Percentiles rank a stretch among this genome's conserved stretches.
phyloP scores from a whole-genome alignment of 2,888 invertebrate genomes.

The Listrodromus nycthemerus region DNA sequence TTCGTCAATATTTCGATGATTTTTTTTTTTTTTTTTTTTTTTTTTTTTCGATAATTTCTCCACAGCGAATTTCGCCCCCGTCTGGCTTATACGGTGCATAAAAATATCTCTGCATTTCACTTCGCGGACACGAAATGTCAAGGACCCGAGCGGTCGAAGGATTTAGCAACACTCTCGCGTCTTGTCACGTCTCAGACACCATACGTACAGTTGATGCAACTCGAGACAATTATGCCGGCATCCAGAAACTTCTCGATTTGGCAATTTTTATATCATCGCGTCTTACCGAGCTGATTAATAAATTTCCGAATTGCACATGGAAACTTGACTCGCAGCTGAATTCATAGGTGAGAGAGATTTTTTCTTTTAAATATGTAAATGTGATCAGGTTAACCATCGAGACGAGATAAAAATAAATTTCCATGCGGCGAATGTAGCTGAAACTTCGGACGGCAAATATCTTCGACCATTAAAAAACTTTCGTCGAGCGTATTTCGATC shows the following conservation, averaged over 20 bases:
- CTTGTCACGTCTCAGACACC: background rate
- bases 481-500: background rate
- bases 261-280: constrained; percentile 5
- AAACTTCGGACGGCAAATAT: background rate
- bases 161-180: constrained; percentile 57
- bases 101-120: constrained; percentile 29
- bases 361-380: constrained; percentile 9
- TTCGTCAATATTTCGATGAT: no score
- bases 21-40: no score
- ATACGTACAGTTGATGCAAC: background rate
- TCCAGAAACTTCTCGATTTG: constrained; percentile 4
- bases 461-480: background rate
- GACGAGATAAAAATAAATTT: background rate
- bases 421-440: background rate
- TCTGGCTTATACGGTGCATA: no score
- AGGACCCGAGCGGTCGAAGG: constrained; percentile 43
- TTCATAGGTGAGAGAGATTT: constrained; percentile 8
- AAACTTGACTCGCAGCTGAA: background rate
- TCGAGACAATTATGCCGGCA: background rate
- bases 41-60: no score
- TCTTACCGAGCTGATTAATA: constrained; percentile 2
- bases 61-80: no score
- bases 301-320: background rate
- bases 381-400: background rate
- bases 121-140: constrained; percentile 59